These are phyloP conservation scores for Rhinoraja longicauda DNA, from an alignment of 2,797 vertebrate species.

Conservation along the genomic window DNA sequence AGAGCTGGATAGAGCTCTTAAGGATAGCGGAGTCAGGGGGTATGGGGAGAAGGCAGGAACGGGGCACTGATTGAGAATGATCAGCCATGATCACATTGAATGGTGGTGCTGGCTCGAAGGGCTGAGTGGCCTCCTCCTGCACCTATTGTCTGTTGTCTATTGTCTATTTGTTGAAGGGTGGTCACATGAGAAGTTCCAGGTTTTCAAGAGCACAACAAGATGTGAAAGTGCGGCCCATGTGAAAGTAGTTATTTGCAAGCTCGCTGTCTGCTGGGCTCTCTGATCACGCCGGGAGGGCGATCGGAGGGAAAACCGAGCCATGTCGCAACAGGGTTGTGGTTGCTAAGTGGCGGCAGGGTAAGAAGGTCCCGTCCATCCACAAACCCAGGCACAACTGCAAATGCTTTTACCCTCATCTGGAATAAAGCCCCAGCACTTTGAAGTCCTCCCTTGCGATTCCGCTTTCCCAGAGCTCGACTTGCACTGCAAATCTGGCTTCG, in stretches of 20 bases:
- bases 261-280: not conserved
- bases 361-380: not conserved
- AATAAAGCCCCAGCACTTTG: not conserved
- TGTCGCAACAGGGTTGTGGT: not conserved
- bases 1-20: too few relatives aligned
- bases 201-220: not conserved
- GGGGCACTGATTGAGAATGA: too few relatives aligned
- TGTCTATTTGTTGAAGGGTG: not conserved
- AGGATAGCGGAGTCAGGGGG: too few relatives aligned
- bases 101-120: too few relatives aligned
- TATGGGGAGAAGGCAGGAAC: too few relatives aligned
- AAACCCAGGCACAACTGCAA: not conserved
- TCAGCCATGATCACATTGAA: too few relatives aligned
- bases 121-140: too few relatives aligned
- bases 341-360: not conserved
- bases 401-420: not conserved
- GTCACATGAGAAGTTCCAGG: not conserved
- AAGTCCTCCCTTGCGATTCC: not conserved
- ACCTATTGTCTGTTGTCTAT: too few relatives aligned
- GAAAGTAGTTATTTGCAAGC: not conserved
- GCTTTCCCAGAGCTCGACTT: not conserved
- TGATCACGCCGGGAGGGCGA: not conserved
- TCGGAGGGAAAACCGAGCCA: not conserved
- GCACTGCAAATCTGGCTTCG: not conserved
- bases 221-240: not conserved